Evolutionary conservation across 2,888 invertebrate species (phyloP).

Genomic region (Oegoconia quadripuncta): DNA sequence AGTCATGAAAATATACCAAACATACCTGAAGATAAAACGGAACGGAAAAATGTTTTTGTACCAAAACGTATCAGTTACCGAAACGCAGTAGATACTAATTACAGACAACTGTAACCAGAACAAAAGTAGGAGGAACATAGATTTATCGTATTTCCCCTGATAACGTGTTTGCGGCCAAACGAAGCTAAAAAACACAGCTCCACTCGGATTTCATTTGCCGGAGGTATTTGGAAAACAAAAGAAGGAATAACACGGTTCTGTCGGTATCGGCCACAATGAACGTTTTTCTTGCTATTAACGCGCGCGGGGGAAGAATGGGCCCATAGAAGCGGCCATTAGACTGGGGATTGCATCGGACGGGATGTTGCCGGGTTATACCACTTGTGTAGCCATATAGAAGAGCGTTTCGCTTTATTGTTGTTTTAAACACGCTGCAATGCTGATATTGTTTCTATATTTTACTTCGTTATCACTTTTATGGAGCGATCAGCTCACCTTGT

Average conservation of each 20-base stretch:
- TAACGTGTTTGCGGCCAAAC: not conserved
- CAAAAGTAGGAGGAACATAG: not conserved
- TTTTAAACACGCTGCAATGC: not conserved
- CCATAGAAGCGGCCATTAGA: slow-evolving; percentile 8
- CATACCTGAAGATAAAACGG: no score
- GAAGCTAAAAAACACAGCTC: not conserved
- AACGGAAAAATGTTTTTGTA: no score
- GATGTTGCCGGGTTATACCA: slow-evolving; percentile 1
- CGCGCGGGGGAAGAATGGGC: slow-evolving; percentile 13
- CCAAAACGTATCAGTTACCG: no score
- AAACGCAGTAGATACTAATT: not conserved
- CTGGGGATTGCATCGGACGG: slow-evolving; percentile 1
- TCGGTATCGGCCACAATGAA: slow-evolving; percentile 7
- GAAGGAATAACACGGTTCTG: slow-evolving; percentile 1
- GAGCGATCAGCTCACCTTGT: not conserved
- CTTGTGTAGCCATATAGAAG: not conserved
- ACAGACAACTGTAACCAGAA: not conserved
- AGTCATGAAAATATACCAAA: no score
- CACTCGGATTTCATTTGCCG: not conserved
- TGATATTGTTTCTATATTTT: not conserved
- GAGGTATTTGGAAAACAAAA: slow-evolving; percentile 2
- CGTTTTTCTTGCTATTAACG: slow-evolving; percentile 18
- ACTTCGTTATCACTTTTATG: not conserved
- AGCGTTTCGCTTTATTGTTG: not conserved
- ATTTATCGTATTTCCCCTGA: not conserved